phyloP scores from a whole-genome alignment of 2,113 vertebrate genomes.

The Mesitornis unicolor region DNA sequence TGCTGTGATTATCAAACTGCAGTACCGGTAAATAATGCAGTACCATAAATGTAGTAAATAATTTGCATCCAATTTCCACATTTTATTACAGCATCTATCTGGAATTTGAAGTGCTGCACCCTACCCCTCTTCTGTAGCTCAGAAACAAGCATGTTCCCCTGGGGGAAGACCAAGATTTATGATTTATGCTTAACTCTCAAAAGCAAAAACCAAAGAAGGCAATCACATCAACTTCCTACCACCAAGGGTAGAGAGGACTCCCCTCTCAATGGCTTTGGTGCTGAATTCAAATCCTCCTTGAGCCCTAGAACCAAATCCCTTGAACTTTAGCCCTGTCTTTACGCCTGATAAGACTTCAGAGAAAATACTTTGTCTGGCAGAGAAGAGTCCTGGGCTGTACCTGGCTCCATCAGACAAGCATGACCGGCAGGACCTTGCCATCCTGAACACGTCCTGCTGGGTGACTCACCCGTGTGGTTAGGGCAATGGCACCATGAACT shows the following conservation, averaged over 20 bases:
- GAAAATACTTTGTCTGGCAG: not conserved
- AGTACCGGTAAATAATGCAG: conserved; percentile 26
- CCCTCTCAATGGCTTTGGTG: not conserved
- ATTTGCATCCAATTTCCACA: conserved; percentile 17
- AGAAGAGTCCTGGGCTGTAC: not conserved
- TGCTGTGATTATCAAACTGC: conserved; percentile 11
- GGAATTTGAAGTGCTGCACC: not conserved
- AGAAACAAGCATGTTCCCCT: too few relatives aligned
- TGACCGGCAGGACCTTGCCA: not conserved
- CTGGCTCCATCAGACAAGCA: not conserved
- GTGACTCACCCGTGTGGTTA: not conserved
- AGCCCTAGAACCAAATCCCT: not conserved
- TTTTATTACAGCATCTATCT: not conserved
- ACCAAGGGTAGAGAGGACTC: not conserved
- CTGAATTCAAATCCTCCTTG: not conserved
- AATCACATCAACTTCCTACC: not conserved
- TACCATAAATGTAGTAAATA: conserved; percentile 11
- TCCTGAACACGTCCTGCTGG: not conserved
- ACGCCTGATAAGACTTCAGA: not conserved
- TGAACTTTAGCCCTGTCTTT: not conserved
- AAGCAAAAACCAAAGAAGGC: not conserved
- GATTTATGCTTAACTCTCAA: not conserved
- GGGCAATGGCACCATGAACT: not conserved
- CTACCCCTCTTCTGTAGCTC: not conserved
- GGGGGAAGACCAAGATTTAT: not conserved